These are phyloP conservation scores for Epinotia nisella DNA, from an alignment of 2,888 invertebrate genomes.

Conservation along the genomic window DNA sequence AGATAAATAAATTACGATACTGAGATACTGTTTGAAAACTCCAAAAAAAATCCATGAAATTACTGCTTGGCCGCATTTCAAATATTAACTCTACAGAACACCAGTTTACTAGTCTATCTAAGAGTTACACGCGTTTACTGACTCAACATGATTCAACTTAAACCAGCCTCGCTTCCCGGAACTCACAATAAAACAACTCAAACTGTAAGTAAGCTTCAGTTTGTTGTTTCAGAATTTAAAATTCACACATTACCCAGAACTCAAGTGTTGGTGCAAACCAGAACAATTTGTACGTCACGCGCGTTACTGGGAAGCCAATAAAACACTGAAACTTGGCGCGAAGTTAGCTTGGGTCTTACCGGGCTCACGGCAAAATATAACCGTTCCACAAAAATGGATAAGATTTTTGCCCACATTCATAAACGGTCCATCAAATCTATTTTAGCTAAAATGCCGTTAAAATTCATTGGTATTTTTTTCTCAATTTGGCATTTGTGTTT, in stretches of 20 bases:
- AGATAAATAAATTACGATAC: no score
- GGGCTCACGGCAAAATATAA: constrained; percentile 6
- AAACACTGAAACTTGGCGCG: constrained; percentile 17
- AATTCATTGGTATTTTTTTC: no score
- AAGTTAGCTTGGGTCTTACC: constrained; percentile 19
- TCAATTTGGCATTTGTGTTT: no score
- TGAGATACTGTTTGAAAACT: no score
- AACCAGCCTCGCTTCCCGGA: constrained; percentile 10
- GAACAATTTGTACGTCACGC: constrained; percentile 41
- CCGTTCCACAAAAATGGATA: neutral
- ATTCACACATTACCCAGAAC: constrained; percentile 38
- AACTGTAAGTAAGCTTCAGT: constrained; percentile 32
- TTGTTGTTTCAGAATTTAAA: constrained; percentile 39
- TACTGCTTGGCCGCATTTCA: neutral
- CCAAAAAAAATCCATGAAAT: neutral
- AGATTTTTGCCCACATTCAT: neutral
- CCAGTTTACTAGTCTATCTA: no score
- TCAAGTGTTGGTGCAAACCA: constrained; percentile 26
- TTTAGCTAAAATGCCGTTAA: no score
- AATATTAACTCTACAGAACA: no score
- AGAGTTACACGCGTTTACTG: neutral
- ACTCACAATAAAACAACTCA: constrained; percentile 38
- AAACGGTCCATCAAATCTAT: no score
- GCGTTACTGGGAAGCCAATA: constrained; percentile 37
- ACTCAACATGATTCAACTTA: constrained; percentile 7